phyloP scores from a whole-genome alignment of 2,888 invertebrate genomes.

The Keiferia lycopersicella region DNA sequence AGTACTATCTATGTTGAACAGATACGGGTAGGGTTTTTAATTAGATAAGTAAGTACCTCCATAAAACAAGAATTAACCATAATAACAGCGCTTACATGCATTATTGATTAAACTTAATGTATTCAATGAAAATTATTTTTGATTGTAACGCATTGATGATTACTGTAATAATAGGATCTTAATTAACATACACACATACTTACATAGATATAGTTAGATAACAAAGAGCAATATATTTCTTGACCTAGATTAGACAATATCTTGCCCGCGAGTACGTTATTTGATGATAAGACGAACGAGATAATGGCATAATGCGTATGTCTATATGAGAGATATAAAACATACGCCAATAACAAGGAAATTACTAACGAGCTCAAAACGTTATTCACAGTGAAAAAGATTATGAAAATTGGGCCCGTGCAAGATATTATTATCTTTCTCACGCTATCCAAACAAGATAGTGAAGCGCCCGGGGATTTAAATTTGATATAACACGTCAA shows the following conservation, averaged over 20 bases:
- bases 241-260: conserved; percentile 43
- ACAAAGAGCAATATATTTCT: conserved; percentile 26
- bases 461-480: conserved; percentile 60
- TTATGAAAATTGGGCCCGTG: conserved; percentile 34
- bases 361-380: conserved; percentile 5
- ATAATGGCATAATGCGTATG: background rate
- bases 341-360: background rate
- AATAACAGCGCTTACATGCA: background rate
- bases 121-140: conserved; percentile 5
- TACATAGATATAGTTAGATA: background rate
- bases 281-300: conserved; percentile 4
- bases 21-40: no score
- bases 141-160: background rate
- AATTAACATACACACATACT: background rate
- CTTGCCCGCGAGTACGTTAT: background rate
- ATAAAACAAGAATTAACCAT: no score
- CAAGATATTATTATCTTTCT: conserved; percentile 67
- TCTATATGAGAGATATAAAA: background rate
- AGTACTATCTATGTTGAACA: no score
- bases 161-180: background rate
- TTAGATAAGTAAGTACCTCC: no score
- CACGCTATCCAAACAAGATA: conserved; percentile 70
- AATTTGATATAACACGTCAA: conserved; percentile 63
- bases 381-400: conserved; percentile 41
- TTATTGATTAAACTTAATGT: background rate